Percentiles rank a stretch among this genome's conserved stretches.
Conservation (phyloP, 2,113 vertebrate species). For the Amphiprion ocellaris region DNA sequence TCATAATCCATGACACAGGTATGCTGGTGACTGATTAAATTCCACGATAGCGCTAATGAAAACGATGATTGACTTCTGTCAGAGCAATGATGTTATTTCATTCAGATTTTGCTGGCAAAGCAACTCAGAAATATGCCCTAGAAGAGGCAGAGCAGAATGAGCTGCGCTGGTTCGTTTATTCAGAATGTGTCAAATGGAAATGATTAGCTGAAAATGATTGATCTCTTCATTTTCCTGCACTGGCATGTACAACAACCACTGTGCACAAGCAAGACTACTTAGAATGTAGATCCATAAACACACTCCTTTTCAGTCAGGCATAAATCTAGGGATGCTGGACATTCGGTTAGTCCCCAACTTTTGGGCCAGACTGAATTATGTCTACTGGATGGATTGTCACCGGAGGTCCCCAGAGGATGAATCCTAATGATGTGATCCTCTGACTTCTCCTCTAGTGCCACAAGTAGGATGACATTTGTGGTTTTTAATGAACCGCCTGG, state of each 20-base stretch:
- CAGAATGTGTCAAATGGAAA: slow-evolving; percentile 3
- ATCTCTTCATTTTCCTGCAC: slow-evolving; percentile 1
- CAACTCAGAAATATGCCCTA: not conserved
- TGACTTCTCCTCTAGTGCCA: not conserved
- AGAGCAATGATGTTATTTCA: slow-evolving; percentile 12
- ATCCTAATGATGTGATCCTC: slow-evolving; percentile 2
- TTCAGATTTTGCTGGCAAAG: slow-evolving; percentile 26
- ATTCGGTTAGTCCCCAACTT: not conserved
- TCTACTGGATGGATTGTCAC: not conserved
- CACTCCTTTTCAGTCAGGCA: not conserved
- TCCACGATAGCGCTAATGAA: slow-evolving; percentile 23
- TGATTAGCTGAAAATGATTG: slow-evolving; percentile 10
- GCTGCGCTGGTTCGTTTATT: slow-evolving; percentile 6
- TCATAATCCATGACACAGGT: slow-evolving; percentile 40
- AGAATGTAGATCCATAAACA: not conserved
- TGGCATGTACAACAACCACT: not conserved
- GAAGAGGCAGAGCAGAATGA: not conserved
- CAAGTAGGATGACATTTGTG: slow-evolving; percentile 1
- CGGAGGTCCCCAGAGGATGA: not conserved
- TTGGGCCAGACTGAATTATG: not conserved
- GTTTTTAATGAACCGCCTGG: not conserved
- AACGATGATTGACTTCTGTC: slow-evolving; percentile 28
- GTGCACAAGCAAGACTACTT: not conserved
- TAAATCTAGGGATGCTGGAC: not conserved
- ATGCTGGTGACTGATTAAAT: slow-evolving; percentile 26